Evolutionary conservation across 2,888 invertebrate species (phyloP).

Genomic region (Apomyelois bistriatella): DNA sequence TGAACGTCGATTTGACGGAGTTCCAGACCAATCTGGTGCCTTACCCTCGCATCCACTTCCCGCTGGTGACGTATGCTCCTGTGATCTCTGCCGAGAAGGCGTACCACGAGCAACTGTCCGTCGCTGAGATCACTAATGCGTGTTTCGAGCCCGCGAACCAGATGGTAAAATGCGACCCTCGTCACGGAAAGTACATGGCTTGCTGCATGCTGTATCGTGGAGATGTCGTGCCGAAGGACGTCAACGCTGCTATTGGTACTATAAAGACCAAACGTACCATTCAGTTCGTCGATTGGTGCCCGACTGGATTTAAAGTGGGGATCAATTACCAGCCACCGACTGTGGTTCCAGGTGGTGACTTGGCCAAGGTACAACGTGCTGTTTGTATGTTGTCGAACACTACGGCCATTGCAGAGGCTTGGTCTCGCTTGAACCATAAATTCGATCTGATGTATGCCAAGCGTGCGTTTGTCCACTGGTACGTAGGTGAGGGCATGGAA

Average conservation of each 20-base stretch:
- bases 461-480: conserved; percentile 98
- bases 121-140: conserved; percentile 95
- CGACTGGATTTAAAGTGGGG: conserved; percentile 88
- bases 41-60: conserved; percentile 97
- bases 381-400: conserved; percentile 99
- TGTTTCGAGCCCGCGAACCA: conserved; percentile 98
- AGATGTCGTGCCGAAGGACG: conserved; percentile 96
- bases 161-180: conserved; percentile 96
- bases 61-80: conserved; percentile 93
- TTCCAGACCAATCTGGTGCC: conserved; percentile 97
- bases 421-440: conserved; percentile 97
- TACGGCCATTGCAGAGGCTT: conserved; percentile 98
- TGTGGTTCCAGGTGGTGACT: conserved; percentile 94
- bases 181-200: conserved; percentile 96
- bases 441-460: conserved; percentile 98
- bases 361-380: conserved; percentile 95
- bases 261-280: conserved; percentile 96
- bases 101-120: conserved; percentile 94
- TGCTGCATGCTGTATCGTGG: conserved; percentile 97
- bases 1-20: conserved; percentile 95
- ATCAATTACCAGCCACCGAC: conserved; percentile 94
- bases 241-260: conserved; percentile 94
- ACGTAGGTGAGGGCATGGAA: conserved; percentile 91
- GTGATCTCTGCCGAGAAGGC: conserved; percentile 96
- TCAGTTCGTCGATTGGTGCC: conserved; percentile 96